A percentile compares a stretch with the other conserved stretches of the same genome.
phyloP scores from a whole-genome alignment of 2,888 invertebrate species.

The Thymelicus lineola region DNA sequence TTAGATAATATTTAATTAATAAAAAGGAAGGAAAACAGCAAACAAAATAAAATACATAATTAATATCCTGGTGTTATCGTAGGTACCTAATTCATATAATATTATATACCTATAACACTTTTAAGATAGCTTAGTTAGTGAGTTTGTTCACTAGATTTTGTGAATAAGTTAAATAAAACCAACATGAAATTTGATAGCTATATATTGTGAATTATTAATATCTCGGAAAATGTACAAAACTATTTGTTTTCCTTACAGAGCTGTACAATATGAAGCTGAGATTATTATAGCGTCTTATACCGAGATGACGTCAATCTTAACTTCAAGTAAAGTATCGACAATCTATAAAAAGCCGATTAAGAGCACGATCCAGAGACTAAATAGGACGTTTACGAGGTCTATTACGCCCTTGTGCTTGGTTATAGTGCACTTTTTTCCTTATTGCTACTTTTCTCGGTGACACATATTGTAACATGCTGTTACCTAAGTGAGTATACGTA shows the following conservation, averaged over 20 bases:
- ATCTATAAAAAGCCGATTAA: conserved; percentile 36
- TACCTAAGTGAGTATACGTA: conserved; percentile 5
- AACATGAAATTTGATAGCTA: too few relatives aligned
- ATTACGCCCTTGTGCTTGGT: conserved; percentile 13
- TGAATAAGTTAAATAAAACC: too few relatives aligned
- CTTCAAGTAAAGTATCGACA: conserved; percentile 19
- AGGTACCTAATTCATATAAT: too few relatives aligned
- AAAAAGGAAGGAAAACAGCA: too few relatives aligned
- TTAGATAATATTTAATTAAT: too few relatives aligned
- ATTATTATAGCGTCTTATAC: not conserved
- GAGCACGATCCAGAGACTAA: conserved; percentile 34
- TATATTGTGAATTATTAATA: too few relatives aligned
- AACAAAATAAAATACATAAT: too few relatives aligned
- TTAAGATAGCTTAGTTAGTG: too few relatives aligned
- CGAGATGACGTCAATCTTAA: not conserved
- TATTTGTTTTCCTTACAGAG: not conserved
- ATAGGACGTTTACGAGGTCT: conserved; percentile 31
- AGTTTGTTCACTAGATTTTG: too few relatives aligned
- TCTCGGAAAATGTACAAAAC: too few relatives aligned
- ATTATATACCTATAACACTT: too few relatives aligned
- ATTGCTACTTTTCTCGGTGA: conserved; percentile 23
- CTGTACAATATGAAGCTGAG: not conserved
- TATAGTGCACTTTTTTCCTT: conserved; percentile 34
- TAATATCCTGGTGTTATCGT: too few relatives aligned
- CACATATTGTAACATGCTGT: conserved; percentile 14